Conservation (phyloP, 1,140 invertebrate species). For the Formica selysi region DNA sequence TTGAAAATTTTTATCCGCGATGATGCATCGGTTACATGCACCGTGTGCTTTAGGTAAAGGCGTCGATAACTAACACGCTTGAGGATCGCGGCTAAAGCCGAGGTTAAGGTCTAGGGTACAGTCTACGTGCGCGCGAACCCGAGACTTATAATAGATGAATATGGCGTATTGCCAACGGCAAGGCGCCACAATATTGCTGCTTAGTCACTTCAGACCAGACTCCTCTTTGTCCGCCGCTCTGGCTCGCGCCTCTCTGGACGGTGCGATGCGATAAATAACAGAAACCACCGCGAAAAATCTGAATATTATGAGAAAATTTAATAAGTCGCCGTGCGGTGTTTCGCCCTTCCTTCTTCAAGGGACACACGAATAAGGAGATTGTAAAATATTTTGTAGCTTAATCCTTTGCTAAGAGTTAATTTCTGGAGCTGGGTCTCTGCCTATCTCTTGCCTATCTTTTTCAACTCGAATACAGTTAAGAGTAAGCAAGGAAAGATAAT, state of each 20-base stretch:
- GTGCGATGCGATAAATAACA: conserved; percentile 69
- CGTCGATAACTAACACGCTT: conserved; percentile 19
- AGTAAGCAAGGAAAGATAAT: not conserved
- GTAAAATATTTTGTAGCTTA: conserved; percentile 19
- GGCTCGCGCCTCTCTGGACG: conserved; percentile 2
- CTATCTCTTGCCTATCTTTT: not conserved
- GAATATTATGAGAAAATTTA: conserved; percentile 70
- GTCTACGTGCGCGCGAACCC: conserved; percentile 55
- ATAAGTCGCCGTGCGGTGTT: conserved; percentile 12
- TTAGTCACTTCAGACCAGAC: conserved; percentile 69
- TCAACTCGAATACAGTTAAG: not conserved
- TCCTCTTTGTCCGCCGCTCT: conserved; percentile 61
- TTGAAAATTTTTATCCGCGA: not conserved
- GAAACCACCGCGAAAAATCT: conserved; percentile 63
- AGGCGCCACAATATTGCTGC: conserved; percentile 75
- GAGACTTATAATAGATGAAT: conserved; percentile 75
- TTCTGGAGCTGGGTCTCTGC: not conserved
- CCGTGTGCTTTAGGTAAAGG: not conserved
- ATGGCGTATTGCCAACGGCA: conserved; percentile 73
- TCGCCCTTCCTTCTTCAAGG: not conserved
- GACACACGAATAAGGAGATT: not conserved
- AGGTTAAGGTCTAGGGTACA: conserved; percentile 77
- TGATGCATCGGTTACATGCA: not conserved
- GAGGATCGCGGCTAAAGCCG: conserved; percentile 34
- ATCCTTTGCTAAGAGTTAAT: not conserved